phyloP scores from a whole-genome alignment of 2,888 invertebrate genomes.

The Patella pellucida region DNA sequence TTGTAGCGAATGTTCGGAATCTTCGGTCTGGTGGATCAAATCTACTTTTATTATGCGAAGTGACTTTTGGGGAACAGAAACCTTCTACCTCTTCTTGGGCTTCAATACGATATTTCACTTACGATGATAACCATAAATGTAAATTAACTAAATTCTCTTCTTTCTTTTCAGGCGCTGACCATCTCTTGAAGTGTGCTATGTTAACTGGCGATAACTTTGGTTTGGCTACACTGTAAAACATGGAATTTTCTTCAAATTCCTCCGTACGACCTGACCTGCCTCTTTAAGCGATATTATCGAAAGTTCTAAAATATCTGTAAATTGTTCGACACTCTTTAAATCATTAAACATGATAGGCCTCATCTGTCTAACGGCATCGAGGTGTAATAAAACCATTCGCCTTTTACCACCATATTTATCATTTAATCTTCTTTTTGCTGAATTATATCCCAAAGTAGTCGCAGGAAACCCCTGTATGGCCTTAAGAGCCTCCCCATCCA shows the following conservation, averaged over 20 bases:
- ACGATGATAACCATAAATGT: background rate
- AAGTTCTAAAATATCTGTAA: background rate
- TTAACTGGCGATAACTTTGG: background rate
- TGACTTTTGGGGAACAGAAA: background rate
- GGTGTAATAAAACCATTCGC: background rate
- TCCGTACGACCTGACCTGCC: background rate
- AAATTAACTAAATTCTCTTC: background rate
- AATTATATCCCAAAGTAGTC: background rate
- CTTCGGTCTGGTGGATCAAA: background rate
- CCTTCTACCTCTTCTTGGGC: background rate
- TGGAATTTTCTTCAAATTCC: background rate
- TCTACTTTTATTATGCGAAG: background rate
- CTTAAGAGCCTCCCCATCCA: background rate
- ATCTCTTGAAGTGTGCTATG: background rate
- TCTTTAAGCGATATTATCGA: constrained; percentile 11
- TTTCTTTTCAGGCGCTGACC: background rate
- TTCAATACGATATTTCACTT: background rate
- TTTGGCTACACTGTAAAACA: constrained; percentile 1
- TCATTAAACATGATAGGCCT: background rate
- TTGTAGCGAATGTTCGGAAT: background rate
- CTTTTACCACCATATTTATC: constrained; percentile 1
- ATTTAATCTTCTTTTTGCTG: background rate
- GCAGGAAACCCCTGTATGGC: background rate
- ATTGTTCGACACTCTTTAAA: background rate
- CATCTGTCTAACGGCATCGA: background rate